phyloP scores from a whole-genome alignment of 2,888 invertebrate species.

The Lochmaea capreae region DNA sequence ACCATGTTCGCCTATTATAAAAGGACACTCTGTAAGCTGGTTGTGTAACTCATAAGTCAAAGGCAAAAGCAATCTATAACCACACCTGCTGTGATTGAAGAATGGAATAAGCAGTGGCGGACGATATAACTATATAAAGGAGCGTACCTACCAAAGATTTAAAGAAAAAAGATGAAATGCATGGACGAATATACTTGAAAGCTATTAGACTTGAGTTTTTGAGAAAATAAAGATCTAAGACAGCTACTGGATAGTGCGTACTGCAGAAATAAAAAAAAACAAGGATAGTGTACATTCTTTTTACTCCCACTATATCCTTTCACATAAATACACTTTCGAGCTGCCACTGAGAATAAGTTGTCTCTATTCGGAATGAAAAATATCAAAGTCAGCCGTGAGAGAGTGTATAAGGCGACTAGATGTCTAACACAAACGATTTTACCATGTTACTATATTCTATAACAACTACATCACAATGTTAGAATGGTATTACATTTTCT shows the following conservation, averaged over 20 bases:
- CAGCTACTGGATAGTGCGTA: no score
- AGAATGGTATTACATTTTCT: slow-evolving; percentile 5
- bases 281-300: no score
- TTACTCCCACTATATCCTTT: no score
- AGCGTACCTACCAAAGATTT: no score
- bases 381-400: slow-evolving; percentile 19
- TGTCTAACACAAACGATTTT: slow-evolving; percentile 29
- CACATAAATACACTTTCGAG: background rate
- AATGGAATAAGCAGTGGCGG: slow-evolving; percentile 17
- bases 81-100: slow-evolving; percentile 34
- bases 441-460: slow-evolving; percentile 16
- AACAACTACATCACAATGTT: slow-evolving; percentile 2
- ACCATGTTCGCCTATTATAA: background rate
- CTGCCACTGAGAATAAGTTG: slow-evolving; percentile 10
- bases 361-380: slow-evolving; percentile 5
- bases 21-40: slow-evolving; percentile 2
- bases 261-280: no score
- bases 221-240: no score
- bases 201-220: no score
- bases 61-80: slow-evolving; percentile 26
- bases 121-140: background rate
- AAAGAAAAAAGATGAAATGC: no score
- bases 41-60: slow-evolving; percentile 15
- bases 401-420: slow-evolving; percentile 32
- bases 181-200: no score